Percentiles rank a stretch among this genome's conserved stretches.
These are phyloP conservation scores for Sparus aurata DNA, from an alignment of 2,797 vertebrate genomes.

Conservation along the genomic window DNA sequence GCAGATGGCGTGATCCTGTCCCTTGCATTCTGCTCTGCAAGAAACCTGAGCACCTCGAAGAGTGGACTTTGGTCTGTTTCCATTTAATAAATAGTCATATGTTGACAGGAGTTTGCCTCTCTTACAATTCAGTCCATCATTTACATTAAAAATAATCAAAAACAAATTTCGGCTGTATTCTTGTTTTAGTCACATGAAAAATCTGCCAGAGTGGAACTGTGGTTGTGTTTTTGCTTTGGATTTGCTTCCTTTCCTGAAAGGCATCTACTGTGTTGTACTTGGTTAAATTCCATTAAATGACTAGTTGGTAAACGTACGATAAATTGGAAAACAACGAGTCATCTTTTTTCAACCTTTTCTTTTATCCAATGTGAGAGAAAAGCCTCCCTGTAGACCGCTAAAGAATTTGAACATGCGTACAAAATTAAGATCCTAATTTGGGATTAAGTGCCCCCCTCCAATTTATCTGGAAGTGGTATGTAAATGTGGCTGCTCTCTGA, in stretches of 20 bases:
- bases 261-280: neutral
- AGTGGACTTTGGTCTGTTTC: slow-evolving; percentile 23
- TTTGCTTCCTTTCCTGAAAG: slow-evolving; percentile 6
- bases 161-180: slow-evolving; percentile 10
- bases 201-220: neutral
- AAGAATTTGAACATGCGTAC: slow-evolving; percentile 39
- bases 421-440: slow-evolving; percentile 75
- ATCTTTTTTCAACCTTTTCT: slow-evolving; percentile 1
- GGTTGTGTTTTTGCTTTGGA: neutral
- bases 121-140: slow-evolving; percentile 14
- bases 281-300: neutral
- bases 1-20: slow-evolving; percentile 6
- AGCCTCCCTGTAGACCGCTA: slow-evolving; percentile 34
- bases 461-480: slow-evolving; percentile 69
- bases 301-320: neutral
- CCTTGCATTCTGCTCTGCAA: neutral
- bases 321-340: slow-evolving; percentile 19
- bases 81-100: slow-evolving; percentile 18
- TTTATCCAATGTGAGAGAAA: slow-evolving; percentile 25
- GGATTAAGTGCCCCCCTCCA: slow-evolving; percentile 57
- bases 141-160: slow-evolving; percentile 30
- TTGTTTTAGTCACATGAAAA: slow-evolving; percentile 30
- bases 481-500: slow-evolving; percentile 59
- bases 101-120: neutral
- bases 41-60: neutral